phyloP scores from a whole-genome alignment of 2,888 invertebrate species.

The Callyntrura sp. region DNA sequence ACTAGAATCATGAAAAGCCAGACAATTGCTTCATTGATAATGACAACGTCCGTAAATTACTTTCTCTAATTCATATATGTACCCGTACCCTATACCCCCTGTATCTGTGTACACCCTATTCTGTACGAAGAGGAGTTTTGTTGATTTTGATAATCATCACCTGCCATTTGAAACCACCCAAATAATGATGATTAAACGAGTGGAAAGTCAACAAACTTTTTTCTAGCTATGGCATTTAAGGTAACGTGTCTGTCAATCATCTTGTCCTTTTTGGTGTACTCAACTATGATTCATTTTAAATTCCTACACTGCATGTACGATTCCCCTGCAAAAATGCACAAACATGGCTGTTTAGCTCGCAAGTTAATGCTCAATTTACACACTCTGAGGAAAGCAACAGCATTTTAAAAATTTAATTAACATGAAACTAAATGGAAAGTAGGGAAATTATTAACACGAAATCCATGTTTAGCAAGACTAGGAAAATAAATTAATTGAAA shows the following conservation, averaged over 20 bases:
- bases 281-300: too few species aligned
- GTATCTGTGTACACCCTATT: too few species aligned
- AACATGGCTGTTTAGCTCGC: not conserved
- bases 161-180: conserved; percentile 39
- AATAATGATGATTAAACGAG: conserved; percentile 51
- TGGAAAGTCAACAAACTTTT: conserved; percentile 57
- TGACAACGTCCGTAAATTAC: not conserved
- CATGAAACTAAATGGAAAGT: not conserved
- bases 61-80: not conserved
- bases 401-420: not conserved
- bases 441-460: not conserved
- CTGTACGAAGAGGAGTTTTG: not conserved
- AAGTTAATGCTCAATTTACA: not conserved
- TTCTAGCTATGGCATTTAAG: not conserved
- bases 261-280: too few species aligned
- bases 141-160: conserved; percentile 48
- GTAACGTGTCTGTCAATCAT: not conserved
- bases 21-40: conserved; percentile 9
- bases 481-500: not conserved
- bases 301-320: not conserved
- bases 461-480: not conserved
- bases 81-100: too few species aligned
- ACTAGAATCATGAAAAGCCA: conserved; percentile 2
- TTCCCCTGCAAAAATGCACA: not conserved
- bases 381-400: not conserved